These are phyloP conservation scores for Octomys mimax DNA, from an alignment of 2,797 vertebrate genomes.

Conservation along the genomic window DNA sequence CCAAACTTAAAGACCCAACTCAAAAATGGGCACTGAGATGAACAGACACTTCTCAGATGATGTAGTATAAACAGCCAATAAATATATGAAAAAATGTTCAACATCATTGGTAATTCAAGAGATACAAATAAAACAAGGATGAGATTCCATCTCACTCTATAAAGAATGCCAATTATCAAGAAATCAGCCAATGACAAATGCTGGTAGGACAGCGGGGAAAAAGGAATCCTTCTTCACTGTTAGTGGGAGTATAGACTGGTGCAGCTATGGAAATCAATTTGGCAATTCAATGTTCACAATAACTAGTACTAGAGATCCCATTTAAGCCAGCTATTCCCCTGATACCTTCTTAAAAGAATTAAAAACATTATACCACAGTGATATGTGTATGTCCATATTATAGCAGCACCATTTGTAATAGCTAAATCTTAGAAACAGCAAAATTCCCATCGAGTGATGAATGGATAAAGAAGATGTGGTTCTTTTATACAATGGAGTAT, in stretches of 20 bases:
- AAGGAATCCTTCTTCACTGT: not conserved
- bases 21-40: not conserved
- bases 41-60: not conserved
- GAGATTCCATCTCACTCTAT: not conserved
- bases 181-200: not conserved
- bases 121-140: not conserved
- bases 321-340: not conserved
- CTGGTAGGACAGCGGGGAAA: not conserved
- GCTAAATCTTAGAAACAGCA: not conserved
- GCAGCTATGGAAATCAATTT: not conserved
- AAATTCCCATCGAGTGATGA: not conserved
- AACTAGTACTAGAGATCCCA: not conserved
- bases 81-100: not conserved
- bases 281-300: not conserved
- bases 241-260: not conserved
- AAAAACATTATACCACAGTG: not conserved
- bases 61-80: not conserved
- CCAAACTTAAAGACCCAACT: not conserved
- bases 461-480: not conserved
- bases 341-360: not conserved
- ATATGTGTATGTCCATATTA: not conserved
- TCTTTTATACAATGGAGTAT: not conserved
- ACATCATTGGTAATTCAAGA: not conserved
- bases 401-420: not conserved
- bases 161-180: not conserved